phyloP scores from a whole-genome alignment of 2,888 invertebrate genomes.

The Nomada flava region DNA sequence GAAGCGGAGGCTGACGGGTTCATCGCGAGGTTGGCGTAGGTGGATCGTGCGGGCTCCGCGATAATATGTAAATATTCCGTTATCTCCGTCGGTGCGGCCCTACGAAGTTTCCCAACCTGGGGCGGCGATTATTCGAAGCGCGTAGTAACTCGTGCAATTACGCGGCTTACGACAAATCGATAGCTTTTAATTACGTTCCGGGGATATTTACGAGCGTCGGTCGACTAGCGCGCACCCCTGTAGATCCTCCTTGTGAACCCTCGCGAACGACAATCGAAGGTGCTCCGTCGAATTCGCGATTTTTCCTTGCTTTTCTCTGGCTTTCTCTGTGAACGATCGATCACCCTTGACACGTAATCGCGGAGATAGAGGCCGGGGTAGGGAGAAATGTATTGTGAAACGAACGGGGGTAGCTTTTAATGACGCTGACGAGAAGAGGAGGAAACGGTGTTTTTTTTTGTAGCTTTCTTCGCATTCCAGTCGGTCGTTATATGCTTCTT shows the following conservation, averaged over 20 bases:
- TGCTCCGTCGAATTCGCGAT: conserved; percentile 22
- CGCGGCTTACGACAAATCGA: conserved; percentile 83
- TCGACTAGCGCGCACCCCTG: conserved; percentile 26
- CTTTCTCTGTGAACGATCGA: conserved; percentile 1
- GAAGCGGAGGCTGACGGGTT: conserved; percentile 60
- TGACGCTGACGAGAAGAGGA: conserved; percentile 10
- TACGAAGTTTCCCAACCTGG: conserved; percentile 67
- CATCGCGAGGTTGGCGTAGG: conserved; percentile 65
- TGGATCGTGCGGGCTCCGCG: conserved; percentile 72
- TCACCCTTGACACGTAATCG: conserved; percentile 19
- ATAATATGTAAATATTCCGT: conserved; percentile 84
- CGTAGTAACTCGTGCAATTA: conserved; percentile 83
- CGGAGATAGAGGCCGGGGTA: not conserved
- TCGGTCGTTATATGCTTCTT: conserved; percentile 20
- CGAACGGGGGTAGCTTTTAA: conserved; percentile 18
- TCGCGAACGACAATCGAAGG: conserved; percentile 25
- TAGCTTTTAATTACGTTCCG: conserved; percentile 81
- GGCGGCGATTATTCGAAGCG: conserved; percentile 80
- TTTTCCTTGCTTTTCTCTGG: conserved; percentile 1
- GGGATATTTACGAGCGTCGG: conserved; percentile 76
- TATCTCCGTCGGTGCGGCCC: conserved; percentile 76
- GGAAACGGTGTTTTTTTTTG: conserved; percentile 19
- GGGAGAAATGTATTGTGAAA: conserved; percentile 7
- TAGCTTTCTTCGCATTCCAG: conserved; percentile 16
- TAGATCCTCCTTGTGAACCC: conserved; percentile 36